Percentiles rank a stretch among this genome's conserved stretches.
phyloP scores from a whole-genome alignment of 2,113 vertebrate species.

The Tapirus terrestris region DNA sequence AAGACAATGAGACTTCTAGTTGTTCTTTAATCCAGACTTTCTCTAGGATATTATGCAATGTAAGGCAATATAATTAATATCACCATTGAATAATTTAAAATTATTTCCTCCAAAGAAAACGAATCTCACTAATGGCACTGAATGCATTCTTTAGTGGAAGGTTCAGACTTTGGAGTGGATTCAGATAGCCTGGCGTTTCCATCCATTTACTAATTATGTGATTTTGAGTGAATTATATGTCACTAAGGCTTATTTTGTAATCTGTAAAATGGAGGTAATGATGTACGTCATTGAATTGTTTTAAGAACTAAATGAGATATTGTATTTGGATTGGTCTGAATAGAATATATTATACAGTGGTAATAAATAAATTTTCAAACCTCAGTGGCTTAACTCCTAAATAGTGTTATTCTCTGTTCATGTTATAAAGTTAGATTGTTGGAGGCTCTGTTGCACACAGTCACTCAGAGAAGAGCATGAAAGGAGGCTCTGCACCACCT shows the following conservation, averaged over 20 bases:
- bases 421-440: not conserved
- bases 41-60: not conserved
- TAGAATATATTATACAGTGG: not conserved
- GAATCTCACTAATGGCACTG: not conserved
- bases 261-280: not conserved
- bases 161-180: not conserved
- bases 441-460: too few relatives aligned
- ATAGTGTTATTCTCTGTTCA: not conserved
- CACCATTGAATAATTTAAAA: conserved; percentile 14
- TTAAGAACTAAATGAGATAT: not conserved
- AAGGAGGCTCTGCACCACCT: not conserved
- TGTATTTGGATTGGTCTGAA: not conserved
- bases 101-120: conserved; percentile 15
- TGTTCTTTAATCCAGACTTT: not conserved
- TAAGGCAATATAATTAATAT: not conserved
- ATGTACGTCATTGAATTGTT: not conserved
- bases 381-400: not conserved
- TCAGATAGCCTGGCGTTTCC: not conserved
- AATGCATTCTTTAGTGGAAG: not conserved
- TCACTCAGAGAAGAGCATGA: not conserved
- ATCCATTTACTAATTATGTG: not conserved
- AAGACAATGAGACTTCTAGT: conserved; percentile 3
- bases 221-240: not conserved
- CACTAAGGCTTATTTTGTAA: not conserved
- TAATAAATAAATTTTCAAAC: not conserved